Conservation (phyloP, 2,113 vertebrate genomes). For the Oryzias melastigma region DNA sequence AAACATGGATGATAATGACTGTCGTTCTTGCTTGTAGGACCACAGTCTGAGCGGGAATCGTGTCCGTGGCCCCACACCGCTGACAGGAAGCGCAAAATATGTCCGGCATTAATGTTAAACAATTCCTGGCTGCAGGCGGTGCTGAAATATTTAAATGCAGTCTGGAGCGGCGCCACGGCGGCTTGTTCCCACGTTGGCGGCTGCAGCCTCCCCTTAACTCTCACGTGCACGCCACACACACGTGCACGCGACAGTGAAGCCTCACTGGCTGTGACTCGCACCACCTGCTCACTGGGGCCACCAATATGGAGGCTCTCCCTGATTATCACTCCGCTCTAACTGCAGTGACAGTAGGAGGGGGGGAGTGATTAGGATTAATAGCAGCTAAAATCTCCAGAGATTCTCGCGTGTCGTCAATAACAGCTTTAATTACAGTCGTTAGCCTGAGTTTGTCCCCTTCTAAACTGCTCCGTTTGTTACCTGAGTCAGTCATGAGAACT, state of each 20-base stretch:
- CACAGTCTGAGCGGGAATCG: no score
- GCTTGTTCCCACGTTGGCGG: conserved; percentile 29
- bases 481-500: no score
- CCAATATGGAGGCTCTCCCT: background rate
- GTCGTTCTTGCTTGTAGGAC: no score
- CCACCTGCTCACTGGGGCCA: no score
- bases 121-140: conserved; percentile 37
- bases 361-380: conserved; percentile 56
- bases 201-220: conserved; percentile 29
- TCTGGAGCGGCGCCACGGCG: conserved; percentile 56
- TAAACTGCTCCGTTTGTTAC: conserved; percentile 58
- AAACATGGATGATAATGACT: no score
- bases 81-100: conserved; percentile 43
- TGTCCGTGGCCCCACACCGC: background rate
- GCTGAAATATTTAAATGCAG: conserved; percentile 57
- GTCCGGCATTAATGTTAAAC: conserved; percentile 45
- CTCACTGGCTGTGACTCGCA: background rate
- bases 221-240: background rate
- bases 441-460: conserved; percentile 65
- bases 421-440: conserved; percentile 70
- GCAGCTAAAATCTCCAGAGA: conserved; percentile 50
- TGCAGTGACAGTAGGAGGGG: conserved; percentile 48
- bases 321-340: conserved; percentile 43
- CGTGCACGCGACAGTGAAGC: background rate
- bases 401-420: conserved; percentile 47